Percentiles rank a stretch among this genome's conserved stretches.
These are phyloP conservation scores for Orchestes rusci DNA, from an alignment of 2,888 invertebrate genomes.

Conservation along the genomic window DNA sequence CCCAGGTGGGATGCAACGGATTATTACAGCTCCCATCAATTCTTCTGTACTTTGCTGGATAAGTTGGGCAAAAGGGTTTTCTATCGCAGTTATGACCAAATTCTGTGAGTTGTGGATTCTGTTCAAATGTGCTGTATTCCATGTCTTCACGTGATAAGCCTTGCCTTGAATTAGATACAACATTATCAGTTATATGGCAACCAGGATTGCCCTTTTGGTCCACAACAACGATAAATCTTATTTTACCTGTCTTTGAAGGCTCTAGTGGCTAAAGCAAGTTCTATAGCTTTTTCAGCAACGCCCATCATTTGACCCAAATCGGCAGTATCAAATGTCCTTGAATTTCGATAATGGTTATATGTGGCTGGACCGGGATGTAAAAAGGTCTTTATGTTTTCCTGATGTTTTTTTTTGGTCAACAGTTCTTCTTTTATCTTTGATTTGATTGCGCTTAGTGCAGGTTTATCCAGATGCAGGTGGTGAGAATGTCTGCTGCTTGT, in stretches of 20 bases:
- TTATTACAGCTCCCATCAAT: conserved; percentile 84
- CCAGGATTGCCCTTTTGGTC: too few species aligned
- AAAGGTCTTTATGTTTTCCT: too few species aligned
- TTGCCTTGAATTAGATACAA: conserved; percentile 36
- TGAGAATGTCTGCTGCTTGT: conserved; percentile 28
- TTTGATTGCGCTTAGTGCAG: conserved; percentile 29
- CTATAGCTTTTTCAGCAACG: conserved; percentile 45
- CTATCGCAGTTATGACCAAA: conserved; percentile 41
- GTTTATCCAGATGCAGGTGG: conserved; percentile 28
- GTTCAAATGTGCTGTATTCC: conserved; percentile 43
- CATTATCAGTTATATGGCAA: neutral
- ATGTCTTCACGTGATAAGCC: conserved; percentile 44
- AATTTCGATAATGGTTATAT: conserved; percentile 44
- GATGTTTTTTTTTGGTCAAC: too few species aligned
- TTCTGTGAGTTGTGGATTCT: conserved; percentile 43
- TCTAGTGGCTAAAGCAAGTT: conserved; percentile 48
- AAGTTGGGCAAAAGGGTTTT: conserved; percentile 43
- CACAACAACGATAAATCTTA: too few species aligned
- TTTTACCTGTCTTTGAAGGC: conserved; percentile 45
- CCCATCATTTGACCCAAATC: conserved; percentile 43
- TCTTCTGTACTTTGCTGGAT: conserved; percentile 54
- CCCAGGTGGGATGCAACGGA: conserved; percentile 60
- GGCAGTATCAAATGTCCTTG: conserved; percentile 37
- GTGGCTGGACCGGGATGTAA: conserved; percentile 41
- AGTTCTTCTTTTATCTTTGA: conserved; percentile 38